Evolutionary conservation across 2,113 vertebrate genomes (phyloP).

Genomic region (Hemicordylus capensis): DNA sequence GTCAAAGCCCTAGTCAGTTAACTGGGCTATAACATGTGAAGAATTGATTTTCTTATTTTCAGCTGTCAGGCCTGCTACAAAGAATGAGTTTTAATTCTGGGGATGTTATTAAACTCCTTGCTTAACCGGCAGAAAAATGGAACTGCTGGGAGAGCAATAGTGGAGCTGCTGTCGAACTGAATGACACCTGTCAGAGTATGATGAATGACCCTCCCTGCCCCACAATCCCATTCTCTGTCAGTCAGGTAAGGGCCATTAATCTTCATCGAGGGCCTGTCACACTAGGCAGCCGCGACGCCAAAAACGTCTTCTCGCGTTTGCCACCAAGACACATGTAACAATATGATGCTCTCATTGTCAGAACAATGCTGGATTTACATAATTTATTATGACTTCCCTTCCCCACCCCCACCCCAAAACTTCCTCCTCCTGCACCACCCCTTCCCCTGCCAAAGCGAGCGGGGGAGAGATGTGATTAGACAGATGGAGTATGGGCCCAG

Average conservation of each 20-base stretch:
- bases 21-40: constrained; percentile 81
- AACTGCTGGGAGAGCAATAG: constrained; percentile 64
- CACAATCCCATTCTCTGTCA: constrained; percentile 95
- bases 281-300: constrained; percentile 77
- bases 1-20: constrained; percentile 82
- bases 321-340: constrained; percentile 66
- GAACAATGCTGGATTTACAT: constrained; percentile 82
- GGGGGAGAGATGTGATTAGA: constrained; percentile 84
- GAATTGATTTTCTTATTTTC: constrained; percentile 97
- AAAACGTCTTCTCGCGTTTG: constrained; percentile 72
- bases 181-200: constrained; percentile 99
- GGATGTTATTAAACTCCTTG: constrained; percentile 93
- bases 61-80: constrained; percentile 87
- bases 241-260: constrained; percentile 98
- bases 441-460: constrained; percentile 58
- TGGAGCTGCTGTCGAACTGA: constrained; percentile 82
- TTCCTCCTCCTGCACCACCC: constrained; percentile 8
- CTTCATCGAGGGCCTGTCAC: constrained; percentile 95
- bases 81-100: constrained; percentile 95
- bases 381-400: constrained; percentile 88
- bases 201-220: constrained; percentile 97
- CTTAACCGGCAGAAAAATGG: constrained; percentile 87
- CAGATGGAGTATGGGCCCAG: constrained; percentile 92
- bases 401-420: constrained; percentile 66
- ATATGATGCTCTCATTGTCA: constrained; percentile 78